These are phyloP conservation scores for Gorsachius goisagi DNA, from an alignment of 2,113 vertebrate species.

Conservation along the genomic window DNA sequence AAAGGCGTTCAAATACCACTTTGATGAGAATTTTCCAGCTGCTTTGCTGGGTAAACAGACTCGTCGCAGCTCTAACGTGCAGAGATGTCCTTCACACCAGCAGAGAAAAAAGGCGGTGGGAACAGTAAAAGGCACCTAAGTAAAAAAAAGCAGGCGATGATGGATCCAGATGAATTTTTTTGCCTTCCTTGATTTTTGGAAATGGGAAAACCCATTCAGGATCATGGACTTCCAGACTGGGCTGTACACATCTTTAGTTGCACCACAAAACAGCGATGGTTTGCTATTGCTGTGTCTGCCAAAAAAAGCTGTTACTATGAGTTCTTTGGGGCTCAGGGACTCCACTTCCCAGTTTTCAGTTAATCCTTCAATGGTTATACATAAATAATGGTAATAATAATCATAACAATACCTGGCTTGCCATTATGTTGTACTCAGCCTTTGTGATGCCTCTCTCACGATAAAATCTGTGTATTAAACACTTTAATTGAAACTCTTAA, in stretches of 20 bases:
- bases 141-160: neutral
- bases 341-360: neutral
- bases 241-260: neutral
- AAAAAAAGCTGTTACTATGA: neutral
- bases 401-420: neutral
- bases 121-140: neutral
- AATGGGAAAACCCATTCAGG: neutral
- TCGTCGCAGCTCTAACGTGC: neutral
- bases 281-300: neutral
- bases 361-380: neutral
- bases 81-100: neutral
- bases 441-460: neutral
- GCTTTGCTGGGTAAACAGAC: neutral
- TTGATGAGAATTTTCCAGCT: neutral
- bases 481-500: conserved; percentile 15
- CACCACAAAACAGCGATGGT: neutral
- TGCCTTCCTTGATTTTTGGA: neutral
- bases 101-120: neutral
- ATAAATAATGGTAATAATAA: conserved; percentile 3
- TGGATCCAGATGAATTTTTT: neutral
- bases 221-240: neutral
- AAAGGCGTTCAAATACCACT: neutral
- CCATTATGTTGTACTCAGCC: neutral
- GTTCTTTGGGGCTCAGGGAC: neutral
- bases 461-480: conserved; percentile 35